Evolutionary conservation across 2,113 vertebrate species (phyloP).

Genomic region (Stegostoma tigrinum): DNA sequence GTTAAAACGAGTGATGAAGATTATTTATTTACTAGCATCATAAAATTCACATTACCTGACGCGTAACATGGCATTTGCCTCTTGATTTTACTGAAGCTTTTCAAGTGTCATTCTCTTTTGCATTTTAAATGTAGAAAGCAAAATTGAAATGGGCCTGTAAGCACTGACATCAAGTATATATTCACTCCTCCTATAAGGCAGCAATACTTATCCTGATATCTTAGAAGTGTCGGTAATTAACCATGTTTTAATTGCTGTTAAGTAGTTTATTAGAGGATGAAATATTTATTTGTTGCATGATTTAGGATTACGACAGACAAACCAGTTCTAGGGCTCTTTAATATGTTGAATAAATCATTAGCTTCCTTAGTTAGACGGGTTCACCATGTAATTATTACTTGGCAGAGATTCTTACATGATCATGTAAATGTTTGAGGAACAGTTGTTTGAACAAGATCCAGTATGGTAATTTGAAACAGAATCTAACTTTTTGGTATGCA

Average conservation of each 20-base stretch:
- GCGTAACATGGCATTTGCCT: slow-evolving; percentile 5
- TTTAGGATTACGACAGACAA: slow-evolving; percentile 22
- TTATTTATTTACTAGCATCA: not conserved
- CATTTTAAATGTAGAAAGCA: not conserved
- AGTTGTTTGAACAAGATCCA: not conserved
- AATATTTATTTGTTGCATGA: slow-evolving; percentile 17
- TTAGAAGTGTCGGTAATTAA: slow-evolving; percentile 3
- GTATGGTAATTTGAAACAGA: not conserved
- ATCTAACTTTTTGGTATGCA: not conserved
- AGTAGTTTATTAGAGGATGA: slow-evolving; percentile 30
- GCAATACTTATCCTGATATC: not conserved
- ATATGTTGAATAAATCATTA: slow-evolving; percentile 30
- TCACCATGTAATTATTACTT: not conserved
- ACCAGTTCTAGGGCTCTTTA: slow-evolving; percentile 14
- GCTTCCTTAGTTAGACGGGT: not conserved
- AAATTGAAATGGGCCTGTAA: slow-evolving; percentile 12
- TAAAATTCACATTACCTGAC: not conserved
- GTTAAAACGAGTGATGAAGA: not conserved
- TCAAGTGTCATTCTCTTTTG: not conserved
- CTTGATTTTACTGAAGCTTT: not conserved
- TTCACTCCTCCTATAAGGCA: not conserved
- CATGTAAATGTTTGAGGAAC: not conserved
- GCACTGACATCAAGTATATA: not conserved
- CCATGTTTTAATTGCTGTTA: not conserved
- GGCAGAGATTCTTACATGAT: not conserved